Evolutionary conservation across 2,888 invertebrate genomes (phyloP), one percentile per base, ranked within the genome.

Genomic region (Ichneumoninae sp.): DNA sequence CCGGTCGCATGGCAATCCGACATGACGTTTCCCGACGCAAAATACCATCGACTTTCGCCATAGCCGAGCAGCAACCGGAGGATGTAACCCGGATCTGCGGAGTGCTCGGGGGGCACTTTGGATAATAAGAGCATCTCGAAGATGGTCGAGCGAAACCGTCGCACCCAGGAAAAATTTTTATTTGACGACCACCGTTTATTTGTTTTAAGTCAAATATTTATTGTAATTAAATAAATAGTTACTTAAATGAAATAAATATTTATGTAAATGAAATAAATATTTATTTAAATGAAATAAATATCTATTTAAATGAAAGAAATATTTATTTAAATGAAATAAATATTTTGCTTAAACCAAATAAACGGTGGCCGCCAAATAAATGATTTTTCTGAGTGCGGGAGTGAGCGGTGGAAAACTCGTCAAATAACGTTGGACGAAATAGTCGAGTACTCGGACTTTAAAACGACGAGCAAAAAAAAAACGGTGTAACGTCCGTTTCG

Each of bases 401-500:
- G 30, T 22, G 22, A 40, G 44, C 22, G 40, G 19, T 13, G 4
- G 22, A 8, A 65, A 47, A 33, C 65, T 75, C 75, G 75, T 50
- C 36, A 75, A 65, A 33, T 75, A 75, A 75, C 75, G 75, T 36
- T 19, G 30, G 50, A 52, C 22, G 62, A 75, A 65, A 50, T 22
- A 65, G 65, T 33, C 19, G 50, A 65, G 50, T 22, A 65, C 50
- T 52, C 19, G 65, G 65, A 65, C 50, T 33, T 75, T 65, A 13
- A 50, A 47, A 40, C 40, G 1, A 60, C 47, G 62, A 62, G 3
- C 62, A 72, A 68, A 83, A 81, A 40, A 47, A 71, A 71, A 79
- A 47, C 19, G 22, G 57, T 72, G 47, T 72, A 54, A 54, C 54
- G 66, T 44, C 66, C 57, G 26, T 44, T 80, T 68, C 22, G 66